These are phyloP conservation scores for Pantala flavescens DNA, from an alignment of 1,140 invertebrate genomes.

Conservation along the genomic window DNA sequence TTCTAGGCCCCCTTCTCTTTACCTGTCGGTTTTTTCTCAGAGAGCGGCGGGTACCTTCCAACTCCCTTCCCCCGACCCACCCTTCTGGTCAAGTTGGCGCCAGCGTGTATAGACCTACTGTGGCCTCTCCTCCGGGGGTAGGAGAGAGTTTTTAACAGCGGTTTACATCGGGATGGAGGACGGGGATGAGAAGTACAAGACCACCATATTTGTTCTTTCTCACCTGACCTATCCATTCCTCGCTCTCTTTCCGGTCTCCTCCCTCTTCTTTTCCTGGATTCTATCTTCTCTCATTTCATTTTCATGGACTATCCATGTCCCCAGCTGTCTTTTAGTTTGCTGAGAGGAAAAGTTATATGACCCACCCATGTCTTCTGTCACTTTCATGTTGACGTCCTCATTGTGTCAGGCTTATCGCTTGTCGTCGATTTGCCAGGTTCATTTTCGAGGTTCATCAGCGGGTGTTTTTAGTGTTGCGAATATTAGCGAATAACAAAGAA, in stretches of 20 bases:
- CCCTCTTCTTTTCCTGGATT: not conserved
- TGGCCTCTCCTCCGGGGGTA: not conserved
- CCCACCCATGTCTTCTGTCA: no score
- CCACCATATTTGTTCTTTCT: slow-evolving; percentile 9
- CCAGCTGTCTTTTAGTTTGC: no score
- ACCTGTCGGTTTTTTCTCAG: slow-evolving; percentile 4
- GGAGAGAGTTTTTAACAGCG: not conserved
- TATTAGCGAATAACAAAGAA: no score
- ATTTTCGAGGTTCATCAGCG: no score
- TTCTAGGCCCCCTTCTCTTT: not conserved
- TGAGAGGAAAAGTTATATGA: no score
- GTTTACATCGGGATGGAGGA: not conserved
- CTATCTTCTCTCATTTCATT: not conserved
- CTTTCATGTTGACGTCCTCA: no score
- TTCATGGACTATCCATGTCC: no score
- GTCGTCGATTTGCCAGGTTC: no score
- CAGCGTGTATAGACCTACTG: not conserved
- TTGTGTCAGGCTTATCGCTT: no score
- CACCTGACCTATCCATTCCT: not conserved
- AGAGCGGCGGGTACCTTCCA: not conserved
- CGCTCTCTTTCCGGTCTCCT: not conserved
- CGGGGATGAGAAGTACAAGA: not conserved
- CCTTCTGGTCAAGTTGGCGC: not conserved
- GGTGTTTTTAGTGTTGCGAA: no score
- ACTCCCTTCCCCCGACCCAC: not conserved